phyloP scores from a whole-genome alignment of 2,113 vertebrate genomes.

The Saguinus midas region DNA sequence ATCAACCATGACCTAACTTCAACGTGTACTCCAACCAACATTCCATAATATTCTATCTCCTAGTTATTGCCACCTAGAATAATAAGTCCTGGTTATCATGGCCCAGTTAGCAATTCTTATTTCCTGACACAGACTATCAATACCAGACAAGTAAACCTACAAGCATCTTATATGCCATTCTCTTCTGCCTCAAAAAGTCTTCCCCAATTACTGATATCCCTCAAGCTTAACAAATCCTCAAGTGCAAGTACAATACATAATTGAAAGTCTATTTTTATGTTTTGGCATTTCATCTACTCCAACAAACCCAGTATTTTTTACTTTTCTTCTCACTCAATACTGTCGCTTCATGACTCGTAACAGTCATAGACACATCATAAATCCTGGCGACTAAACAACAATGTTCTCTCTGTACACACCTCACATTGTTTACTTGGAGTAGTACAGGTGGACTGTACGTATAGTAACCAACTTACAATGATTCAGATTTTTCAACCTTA shows the following conservation, averaged over 20 bases:
- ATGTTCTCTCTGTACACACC: not conserved
- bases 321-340: constrained; percentile 28
- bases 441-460: not conserved
- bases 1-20: not conserved
- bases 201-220: not conserved
- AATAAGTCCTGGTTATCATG: not conserved
- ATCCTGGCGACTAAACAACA: constrained; percentile 31
- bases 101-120: not conserved
- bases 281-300: constrained; percentile 33
- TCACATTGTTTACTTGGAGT: not conserved
- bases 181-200: not conserved
- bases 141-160: not conserved
- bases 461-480: not conserved
- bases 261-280: constrained; percentile 27
- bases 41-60: not conserved
- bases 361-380: not conserved
- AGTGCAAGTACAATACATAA: constrained; percentile 24
- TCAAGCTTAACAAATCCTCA: constrained; percentile 27
- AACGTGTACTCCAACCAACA: not conserved
- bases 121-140: not conserved
- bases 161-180: not conserved
- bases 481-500: not conserved
- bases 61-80: not conserved
- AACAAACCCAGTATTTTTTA: constrained; percentile 34
- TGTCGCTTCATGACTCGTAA: not conserved